Percentiles rank a stretch among this genome's conserved stretches.
These are phyloP conservation scores for Cosmorhoe ocellata DNA, from an alignment of 2,888 invertebrate genomes.

Conservation along the genomic window DNA sequence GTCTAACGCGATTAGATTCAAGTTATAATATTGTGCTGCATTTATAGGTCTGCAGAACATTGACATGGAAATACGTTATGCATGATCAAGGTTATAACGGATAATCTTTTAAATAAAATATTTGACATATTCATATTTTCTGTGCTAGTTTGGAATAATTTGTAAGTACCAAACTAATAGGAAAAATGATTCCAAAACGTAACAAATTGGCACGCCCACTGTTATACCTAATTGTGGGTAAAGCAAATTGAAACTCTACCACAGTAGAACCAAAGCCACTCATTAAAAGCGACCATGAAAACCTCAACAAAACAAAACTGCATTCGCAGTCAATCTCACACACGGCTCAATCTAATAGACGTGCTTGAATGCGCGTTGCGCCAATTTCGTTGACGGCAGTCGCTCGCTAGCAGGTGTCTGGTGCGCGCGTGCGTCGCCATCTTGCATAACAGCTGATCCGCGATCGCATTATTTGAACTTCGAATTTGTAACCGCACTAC, in stretches of 20 bases:
- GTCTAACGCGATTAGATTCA: conserved; percentile 29
- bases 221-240: no score
- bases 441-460: conserved; percentile 64
- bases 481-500: conserved; percentile 28
- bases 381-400: conserved; percentile 75
- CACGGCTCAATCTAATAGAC: conserved; percentile 58
- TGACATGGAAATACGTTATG: conserved; percentile 21
- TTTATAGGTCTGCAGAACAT: conserved; percentile 27
- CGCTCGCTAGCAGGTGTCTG: conserved; percentile 76
- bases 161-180: no score
- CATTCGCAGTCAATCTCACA: conserved; percentile 47
- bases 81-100: not conserved
- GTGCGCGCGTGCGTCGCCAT: conserved; percentile 73
- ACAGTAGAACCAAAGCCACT: conserved; percentile 16
- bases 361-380: conserved; percentile 65
- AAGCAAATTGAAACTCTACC: no score
- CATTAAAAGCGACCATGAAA: conserved; percentile 36
- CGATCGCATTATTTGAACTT: conserved; percentile 48
- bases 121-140: no score
- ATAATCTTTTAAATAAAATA: no score
- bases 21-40: conserved; percentile 22
- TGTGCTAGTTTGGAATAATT: no score
- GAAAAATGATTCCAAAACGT: no score
- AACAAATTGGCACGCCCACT: no score
- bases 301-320: conserved; percentile 38